These are phyloP conservation scores for Aurelia sp. DNA, from an alignment of 30 jellyfish, hydroid and myxozoan species.

Conservation along the genomic window DNA sequence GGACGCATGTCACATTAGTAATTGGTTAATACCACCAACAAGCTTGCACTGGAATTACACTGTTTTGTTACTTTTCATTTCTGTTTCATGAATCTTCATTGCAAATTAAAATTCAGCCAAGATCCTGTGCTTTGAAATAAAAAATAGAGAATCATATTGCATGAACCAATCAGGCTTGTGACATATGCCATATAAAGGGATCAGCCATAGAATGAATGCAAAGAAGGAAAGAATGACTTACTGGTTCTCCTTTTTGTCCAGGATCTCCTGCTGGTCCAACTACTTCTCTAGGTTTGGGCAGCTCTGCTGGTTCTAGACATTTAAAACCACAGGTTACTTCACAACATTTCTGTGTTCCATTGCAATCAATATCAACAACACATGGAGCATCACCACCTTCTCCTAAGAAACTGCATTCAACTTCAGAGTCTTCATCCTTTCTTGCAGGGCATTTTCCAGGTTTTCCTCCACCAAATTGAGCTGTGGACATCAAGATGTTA, in stretches of 20 bases:
- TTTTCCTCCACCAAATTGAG: neutral
- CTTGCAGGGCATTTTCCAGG: conserved; percentile 53
- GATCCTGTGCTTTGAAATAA: no score
- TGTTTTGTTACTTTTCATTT: no score
- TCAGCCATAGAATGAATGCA: no score
- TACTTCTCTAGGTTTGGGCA: conserved; percentile 5
- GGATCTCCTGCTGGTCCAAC: conserved; percentile 54
- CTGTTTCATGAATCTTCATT: no score
- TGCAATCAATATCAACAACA: conserved; percentile 48
- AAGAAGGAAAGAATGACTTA: neutral
- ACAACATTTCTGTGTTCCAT: conserved; percentile 45
- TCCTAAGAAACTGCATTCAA: conserved; percentile 40
- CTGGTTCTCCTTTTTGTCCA: conserved; percentile 73
- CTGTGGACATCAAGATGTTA: no score
- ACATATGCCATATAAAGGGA: neutral
- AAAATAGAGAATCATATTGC: no score
- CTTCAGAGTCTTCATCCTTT: conserved; percentile 16
- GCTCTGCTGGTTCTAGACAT: conserved; percentile 22
- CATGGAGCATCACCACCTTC: neutral
- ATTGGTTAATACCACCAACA: no score
- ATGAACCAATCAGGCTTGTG: no score
- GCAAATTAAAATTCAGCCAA: no score
- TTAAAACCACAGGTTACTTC: neutral
- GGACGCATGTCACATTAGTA: no score
- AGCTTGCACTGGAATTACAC: no score